These are phyloP conservation scores for Hydropsyche tenuis DNA, from an alignment of 1,140 invertebrate genomes.

Conservation along the genomic window DNA sequence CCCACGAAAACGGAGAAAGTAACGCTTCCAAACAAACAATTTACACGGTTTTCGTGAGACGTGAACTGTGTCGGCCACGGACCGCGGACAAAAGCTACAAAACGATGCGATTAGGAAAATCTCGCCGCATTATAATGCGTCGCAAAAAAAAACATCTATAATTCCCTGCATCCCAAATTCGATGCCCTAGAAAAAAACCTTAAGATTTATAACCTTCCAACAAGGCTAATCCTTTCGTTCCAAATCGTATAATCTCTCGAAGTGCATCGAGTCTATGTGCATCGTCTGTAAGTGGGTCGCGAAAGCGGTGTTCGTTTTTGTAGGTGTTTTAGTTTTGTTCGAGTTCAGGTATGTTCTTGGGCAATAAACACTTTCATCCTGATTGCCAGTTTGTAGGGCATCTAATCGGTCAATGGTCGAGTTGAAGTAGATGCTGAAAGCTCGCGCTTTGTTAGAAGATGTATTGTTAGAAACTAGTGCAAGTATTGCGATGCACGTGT, in stretches of 20 bases:
- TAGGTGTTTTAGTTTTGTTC: not conserved
- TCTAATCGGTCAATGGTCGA: conserved; percentile 7
- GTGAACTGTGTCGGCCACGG: conserved; percentile 14
- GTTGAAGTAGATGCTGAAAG: too few species aligned
- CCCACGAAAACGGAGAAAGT: conserved; percentile 25
- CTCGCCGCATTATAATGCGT: too few species aligned
- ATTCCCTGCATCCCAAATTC: too few species aligned
- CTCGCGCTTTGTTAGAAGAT: too few species aligned
- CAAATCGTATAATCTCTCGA: too few species aligned
- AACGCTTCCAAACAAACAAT: conserved; percentile 19
- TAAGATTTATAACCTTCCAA: too few species aligned
- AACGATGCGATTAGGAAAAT: not conserved
- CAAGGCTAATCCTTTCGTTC: too few species aligned
- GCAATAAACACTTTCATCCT: conserved; percentile 24
- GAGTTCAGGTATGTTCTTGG: not conserved
- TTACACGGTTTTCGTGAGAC: conserved; percentile 24
- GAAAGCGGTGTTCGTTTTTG: not conserved
- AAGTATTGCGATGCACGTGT: too few species aligned
- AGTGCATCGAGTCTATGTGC: not conserved
- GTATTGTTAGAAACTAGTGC: too few species aligned
- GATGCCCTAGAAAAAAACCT: too few species aligned
- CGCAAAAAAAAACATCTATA: too few species aligned
- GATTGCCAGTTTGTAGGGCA: conserved; percentile 8
- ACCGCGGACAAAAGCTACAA: conserved; percentile 1
- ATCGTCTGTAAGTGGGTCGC: conserved; percentile 7